Evolutionary conservation across 2,113 vertebrate species (phyloP), one percentile per base, ranked within the genome.

Genomic region (Eurypyga helias): DNA sequence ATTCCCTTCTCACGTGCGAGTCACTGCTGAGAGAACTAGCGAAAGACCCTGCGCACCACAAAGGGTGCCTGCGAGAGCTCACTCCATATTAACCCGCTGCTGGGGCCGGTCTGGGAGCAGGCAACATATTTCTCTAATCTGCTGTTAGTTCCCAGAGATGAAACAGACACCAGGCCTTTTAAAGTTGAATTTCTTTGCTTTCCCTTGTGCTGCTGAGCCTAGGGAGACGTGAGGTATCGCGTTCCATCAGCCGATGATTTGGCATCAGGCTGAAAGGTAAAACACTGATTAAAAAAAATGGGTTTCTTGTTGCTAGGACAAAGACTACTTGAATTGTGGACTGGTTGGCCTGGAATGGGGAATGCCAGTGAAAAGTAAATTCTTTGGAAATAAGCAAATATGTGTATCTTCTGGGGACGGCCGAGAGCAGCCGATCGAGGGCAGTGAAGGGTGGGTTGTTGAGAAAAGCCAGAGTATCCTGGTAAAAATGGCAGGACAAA

Each of bases 351-450:
- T 97, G 93, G 95, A 48, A 45, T 2, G 1, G 64, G 87, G 93
- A 97, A 91, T 90, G 82, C 69, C 23, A 41, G 88, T 41, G 91
- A 90, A 43, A 95, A 85, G 31, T 88, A 96, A 94, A 96, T 88
- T 58, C 46, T 81, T n/a, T 70, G 58, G 93, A 31, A 20, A 62
- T 70, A 87, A 85, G 41, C 49, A 77, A 38, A 15, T 72, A 10
- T 5, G 19, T 84, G 48, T 86, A 58, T 76, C 93, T 91, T 64
- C 10, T 82, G 57, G 45, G 49, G 24, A 9, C 41, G 43, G 41
- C 34, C 78, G 26, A 11, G 72, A 77, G 78, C 10, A 69, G 23
- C 17, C 65, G 11, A 0, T 7, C 0, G 0, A 25, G 41, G 58
- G 16, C 49, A 57, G 65, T 51, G 71, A 51, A 34, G 43, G 13